Evolutionary conservation across 2,888 invertebrate species (phyloP).

Genomic region (Boloria euphrosyne): DNA sequence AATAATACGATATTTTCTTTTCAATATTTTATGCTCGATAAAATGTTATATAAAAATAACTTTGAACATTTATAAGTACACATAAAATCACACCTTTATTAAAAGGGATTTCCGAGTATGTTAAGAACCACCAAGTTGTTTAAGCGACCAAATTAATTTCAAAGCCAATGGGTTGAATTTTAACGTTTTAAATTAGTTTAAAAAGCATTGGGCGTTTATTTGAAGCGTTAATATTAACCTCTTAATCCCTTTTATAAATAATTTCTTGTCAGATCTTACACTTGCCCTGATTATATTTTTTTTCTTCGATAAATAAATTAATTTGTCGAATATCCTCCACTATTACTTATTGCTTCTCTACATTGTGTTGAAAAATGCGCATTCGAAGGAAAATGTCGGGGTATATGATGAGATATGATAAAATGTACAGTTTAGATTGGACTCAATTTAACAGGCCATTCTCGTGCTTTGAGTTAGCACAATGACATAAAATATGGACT

Average conservation of each 20-base stretch:
- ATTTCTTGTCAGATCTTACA: conserved; percentile 1
- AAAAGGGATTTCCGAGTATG: conserved; percentile 32
- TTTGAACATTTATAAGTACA: not conserved
- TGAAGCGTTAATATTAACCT: conserved; percentile 61
- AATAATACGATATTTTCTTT: not conserved
- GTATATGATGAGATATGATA: not conserved
- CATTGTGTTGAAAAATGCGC: not conserved
- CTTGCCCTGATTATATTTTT: not conserved
- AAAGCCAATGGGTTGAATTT: conserved; percentile 55
- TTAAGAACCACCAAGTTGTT: conserved; percentile 62
- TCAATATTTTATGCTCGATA: not conserved
- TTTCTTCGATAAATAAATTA: too few relatives aligned
- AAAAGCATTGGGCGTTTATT: conserved; percentile 59
- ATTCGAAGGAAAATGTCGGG: not conserved
- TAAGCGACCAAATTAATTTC: conserved; percentile 57
- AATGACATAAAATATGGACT: conserved; percentile 11
- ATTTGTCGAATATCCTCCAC: not conserved
- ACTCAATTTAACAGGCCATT: conserved; percentile 1
- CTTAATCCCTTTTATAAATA: conserved; percentile 47
- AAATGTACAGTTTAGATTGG: not conserved
- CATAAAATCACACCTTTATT: conserved; percentile 31
- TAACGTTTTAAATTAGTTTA: conserved; percentile 56
- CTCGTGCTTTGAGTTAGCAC: conserved; percentile 13
- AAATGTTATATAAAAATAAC: not conserved
- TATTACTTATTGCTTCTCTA: not conserved